Percentiles rank a stretch among this genome's conserved stretches.
Conservation (phyloP, 2,113 vertebrate species). For the Uria lomvia region DNA sequence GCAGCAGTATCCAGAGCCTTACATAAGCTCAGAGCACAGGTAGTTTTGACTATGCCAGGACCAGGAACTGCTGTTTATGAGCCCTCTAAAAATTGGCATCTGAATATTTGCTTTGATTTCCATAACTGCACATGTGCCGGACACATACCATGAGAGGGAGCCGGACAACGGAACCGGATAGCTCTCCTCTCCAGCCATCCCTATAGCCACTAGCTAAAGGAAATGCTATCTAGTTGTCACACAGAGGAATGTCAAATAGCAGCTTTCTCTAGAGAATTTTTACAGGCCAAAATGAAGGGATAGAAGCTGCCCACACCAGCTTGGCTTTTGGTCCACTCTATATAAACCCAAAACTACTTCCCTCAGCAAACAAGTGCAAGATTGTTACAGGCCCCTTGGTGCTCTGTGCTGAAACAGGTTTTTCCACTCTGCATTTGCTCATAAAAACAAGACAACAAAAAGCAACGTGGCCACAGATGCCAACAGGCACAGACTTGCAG, state of each 20-base stretch:
- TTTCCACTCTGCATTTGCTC: background rate
- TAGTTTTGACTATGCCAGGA: too few relatives aligned
- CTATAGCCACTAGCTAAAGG: fast-evolving
- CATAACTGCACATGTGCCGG: fast-evolving
- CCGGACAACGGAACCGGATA: fast-evolving
- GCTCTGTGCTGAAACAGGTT: background rate
- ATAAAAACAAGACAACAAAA: background rate
- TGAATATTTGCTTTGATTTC: background rate
- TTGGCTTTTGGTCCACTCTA: background rate
- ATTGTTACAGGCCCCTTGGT: background rate
- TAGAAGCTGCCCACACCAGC: background rate
- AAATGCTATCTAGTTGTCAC: fast-evolving
- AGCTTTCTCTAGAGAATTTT: background rate
- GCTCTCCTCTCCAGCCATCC: background rate
- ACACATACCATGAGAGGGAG: conserved; percentile 15
- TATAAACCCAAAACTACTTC: background rate
- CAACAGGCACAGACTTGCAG: background rate
- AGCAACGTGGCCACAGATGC: fast-evolving
- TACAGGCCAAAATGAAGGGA: background rate
- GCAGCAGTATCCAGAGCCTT: background rate
- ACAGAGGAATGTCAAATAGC: background rate
- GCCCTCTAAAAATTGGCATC: background rate
- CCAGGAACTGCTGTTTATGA: background rate
- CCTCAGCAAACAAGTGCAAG: background rate
- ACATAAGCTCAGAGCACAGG: background rate